phyloP scores from a whole-genome alignment of 2,797 vertebrate species.

The Ceryle rudis region DNA sequence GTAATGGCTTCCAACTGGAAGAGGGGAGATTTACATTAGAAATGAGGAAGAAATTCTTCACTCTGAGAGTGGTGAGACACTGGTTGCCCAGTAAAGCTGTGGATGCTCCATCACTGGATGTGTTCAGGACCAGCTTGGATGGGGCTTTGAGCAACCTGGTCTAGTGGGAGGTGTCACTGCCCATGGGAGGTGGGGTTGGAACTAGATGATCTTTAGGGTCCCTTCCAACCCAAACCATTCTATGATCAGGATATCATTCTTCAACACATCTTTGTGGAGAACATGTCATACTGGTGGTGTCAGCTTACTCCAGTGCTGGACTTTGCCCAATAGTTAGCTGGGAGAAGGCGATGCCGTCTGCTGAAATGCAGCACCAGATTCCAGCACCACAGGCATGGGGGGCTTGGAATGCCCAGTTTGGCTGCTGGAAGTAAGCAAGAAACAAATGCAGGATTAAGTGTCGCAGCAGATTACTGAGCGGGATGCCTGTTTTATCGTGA shows the following conservation, averaged over 20 bases:
- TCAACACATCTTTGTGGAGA: not conserved
- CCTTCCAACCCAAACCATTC: too few relatives aligned
- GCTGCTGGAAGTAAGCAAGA: slow-evolving; percentile 50
- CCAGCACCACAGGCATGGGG: not conserved
- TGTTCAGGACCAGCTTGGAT: too few relatives aligned
- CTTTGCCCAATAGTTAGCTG: not conserved
- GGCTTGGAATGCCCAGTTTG: not conserved
- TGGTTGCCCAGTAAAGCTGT: too few relatives aligned
- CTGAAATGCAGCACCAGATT: not conserved
- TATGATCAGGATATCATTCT: fast-evolving
- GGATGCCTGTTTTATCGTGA: not conserved
- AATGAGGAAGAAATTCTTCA: too few relatives aligned
- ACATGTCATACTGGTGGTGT: not conserved
- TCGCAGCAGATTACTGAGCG: not conserved
- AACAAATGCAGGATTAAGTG: slow-evolving; percentile 60
- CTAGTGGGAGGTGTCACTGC: too few relatives aligned
- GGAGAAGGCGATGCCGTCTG: not conserved
- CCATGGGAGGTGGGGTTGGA: too few relatives aligned
- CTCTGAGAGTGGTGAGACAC: too few relatives aligned
- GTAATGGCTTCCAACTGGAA: too few relatives aligned
- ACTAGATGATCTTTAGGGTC: too few relatives aligned
- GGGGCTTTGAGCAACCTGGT: too few relatives aligned
- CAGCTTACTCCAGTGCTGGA: not conserved
- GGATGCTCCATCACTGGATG: too few relatives aligned
- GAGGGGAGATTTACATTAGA: too few relatives aligned